These are phyloP conservation scores for Nomada ferruginata DNA, from an alignment of 2,888 invertebrate genomes.

Conservation along the genomic window DNA sequence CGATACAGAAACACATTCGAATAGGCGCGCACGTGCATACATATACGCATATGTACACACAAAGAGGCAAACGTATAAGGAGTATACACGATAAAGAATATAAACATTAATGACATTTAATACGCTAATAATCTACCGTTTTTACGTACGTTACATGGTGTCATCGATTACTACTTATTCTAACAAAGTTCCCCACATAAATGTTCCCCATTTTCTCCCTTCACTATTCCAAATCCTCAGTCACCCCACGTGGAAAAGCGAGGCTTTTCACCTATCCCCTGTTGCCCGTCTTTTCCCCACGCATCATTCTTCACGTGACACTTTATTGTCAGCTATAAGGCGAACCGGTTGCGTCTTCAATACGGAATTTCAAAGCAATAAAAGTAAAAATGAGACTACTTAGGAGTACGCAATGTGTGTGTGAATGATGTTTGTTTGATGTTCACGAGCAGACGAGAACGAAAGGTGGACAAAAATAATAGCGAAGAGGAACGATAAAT, in stretches of 20 bases:
- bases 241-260: not conserved
- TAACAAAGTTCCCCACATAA: conserved; percentile 53
- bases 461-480: not conserved
- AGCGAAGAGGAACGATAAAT: not conserved
- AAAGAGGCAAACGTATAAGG: conserved; percentile 37
- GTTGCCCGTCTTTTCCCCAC: conserved; percentile 47
- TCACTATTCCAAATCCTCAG: not conserved
- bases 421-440: conserved; percentile 49
- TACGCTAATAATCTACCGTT: conserved; percentile 71
- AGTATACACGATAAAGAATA: conserved; percentile 53
- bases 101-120: conserved; percentile 66
- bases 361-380: conserved; percentile 84
- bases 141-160: conserved; percentile 71
- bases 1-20: conserved; percentile 11
- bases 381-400: conserved; percentile 77
- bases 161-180: conserved; percentile 69
- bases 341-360: conserved; percentile 68
- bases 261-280: conserved; percentile 22
- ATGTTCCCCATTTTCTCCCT: conserved; percentile 38
- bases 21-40: conserved; percentile 16
- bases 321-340: conserved; percentile 58
- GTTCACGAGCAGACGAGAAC: not conserved
- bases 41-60: conserved; percentile 27
- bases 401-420: conserved; percentile 68
- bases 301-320: conserved; percentile 56